These are phyloP conservation scores for Cylloceria caligata DNA, from an alignment of 2,888 invertebrate genomes.

Conservation along the genomic window DNA sequence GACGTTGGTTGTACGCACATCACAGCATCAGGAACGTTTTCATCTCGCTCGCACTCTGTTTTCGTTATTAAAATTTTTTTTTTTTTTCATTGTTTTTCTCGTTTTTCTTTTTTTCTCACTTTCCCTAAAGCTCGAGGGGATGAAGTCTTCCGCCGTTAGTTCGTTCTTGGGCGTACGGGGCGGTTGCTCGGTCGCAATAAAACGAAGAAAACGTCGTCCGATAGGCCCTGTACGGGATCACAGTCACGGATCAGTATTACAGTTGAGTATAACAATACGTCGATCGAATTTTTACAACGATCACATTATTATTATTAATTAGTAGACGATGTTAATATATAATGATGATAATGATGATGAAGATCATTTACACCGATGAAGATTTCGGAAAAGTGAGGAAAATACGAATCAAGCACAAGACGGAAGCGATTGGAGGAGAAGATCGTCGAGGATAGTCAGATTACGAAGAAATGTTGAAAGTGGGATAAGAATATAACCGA, in stretches of 20 bases:
- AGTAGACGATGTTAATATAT: slow-evolving; percentile 32
- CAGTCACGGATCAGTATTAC: slow-evolving; percentile 69
- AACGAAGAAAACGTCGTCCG: slow-evolving; percentile 71
- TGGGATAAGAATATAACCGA: slow-evolving; percentile 17
- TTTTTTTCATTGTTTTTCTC: slow-evolving; percentile 10
- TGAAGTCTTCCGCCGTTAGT: slow-evolving; percentile 70
- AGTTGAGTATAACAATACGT: slow-evolving; percentile 22
- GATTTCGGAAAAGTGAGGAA: slow-evolving; percentile 17
- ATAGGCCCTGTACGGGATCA: slow-evolving; percentile 72
- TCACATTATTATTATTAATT: slow-evolving; percentile 29
- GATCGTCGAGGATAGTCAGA: background rate
- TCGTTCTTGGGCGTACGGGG: slow-evolving; percentile 69
- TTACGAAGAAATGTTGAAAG: slow-evolving; percentile 6
- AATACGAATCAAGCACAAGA: slow-evolving; percentile 1
- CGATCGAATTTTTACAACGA: slow-evolving; percentile 33
- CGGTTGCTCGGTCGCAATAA: slow-evolving; percentile 70
- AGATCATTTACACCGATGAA: background rate
- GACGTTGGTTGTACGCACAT: slow-evolving; percentile 20
- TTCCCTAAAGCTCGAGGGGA: slow-evolving; percentile 67
- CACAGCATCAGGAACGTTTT: slow-evolving; percentile 4
- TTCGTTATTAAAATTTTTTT: background rate
- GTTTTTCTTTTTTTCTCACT: slow-evolving; percentile 23
- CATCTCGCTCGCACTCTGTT: background rate
- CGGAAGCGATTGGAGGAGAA: background rate
- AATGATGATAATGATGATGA: slow-evolving; percentile 47